Evolutionary conservation across 2,888 invertebrate genomes (phyloP), one percentile per base, ranked within the genome.

Genomic region (Meta bourneti): DNA sequence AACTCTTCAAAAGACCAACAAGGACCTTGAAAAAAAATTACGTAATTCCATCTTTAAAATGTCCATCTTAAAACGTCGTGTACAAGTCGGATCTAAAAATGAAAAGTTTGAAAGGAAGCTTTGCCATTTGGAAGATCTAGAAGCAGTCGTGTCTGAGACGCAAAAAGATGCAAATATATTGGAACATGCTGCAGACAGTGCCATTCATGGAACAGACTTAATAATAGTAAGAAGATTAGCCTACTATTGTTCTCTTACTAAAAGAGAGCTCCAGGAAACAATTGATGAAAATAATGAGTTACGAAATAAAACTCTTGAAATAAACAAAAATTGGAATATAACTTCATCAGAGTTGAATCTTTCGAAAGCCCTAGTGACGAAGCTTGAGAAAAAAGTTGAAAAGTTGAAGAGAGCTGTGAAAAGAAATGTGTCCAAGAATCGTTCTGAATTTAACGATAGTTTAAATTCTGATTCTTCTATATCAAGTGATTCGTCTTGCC

Each of bases 171-270:
- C 48, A 34, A 48, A 75, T 7, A n/a, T 84, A 52, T 61, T 84
- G 11, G 13, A 74, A n/a, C 61, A 75, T 9, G 8, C n/a, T 9
- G 16, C 54, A 48, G 13, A 20, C 49, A 7, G 7, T 6, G 2
- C 6, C 6, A 74, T 52, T 16, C 34, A 34, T 8, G 74, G 48
- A n/a, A 48, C 52, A 6, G 16, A 34, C 16, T 61, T 16, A 16
- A 6, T 5, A 5, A 48, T 48, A 6, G 61, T 34, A 13, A n/a
- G 7, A 19, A 84, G 74, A 54, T 9, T 84, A n/a, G 75, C 61
- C 6, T 54, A 51, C 7, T 75, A n/a, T 54, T 84, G 84, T 84
- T 84, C 84, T 16, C 54, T 84, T 48, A n/a, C 74, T 54, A 75
- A 84, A 8, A 54, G 61, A 6, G 84, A 75, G 34, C 61, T 75